Percentiles rank a stretch among this genome's conserved stretches.
phyloP scores from a whole-genome alignment of 2,797 vertebrate species.

The Potorous gilbertii region DNA sequence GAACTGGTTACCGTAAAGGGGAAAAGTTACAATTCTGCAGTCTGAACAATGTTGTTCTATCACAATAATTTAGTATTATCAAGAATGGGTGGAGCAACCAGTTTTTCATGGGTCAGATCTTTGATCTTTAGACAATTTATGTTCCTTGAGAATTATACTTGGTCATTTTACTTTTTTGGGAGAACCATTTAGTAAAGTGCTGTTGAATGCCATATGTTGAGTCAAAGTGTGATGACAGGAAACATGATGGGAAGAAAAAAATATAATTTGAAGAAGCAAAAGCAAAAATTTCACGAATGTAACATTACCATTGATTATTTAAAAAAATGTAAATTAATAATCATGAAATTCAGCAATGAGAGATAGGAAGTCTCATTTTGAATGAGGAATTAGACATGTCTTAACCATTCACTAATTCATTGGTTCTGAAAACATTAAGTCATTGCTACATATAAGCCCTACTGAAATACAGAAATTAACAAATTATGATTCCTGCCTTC shows the following conservation, averaged over 20 bases:
- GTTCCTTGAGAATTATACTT: background rate
- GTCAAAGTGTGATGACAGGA: background rate
- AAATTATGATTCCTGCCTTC: background rate
- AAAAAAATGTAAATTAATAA: background rate
- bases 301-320: background rate
- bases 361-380: background rate
- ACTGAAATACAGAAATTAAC: background rate
- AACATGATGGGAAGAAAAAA: too few species aligned
- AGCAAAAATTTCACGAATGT: background rate
- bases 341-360: background rate
- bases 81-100: background rate
- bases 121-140: background rate
- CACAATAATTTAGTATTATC: background rate
- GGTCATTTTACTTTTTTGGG: background rate
- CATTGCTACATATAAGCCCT: background rate
- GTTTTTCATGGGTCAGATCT: background rate
- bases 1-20: background rate
- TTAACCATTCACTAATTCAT: background rate
- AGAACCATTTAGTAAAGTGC: background rate
- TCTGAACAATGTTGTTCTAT: background rate
- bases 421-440: background rate
- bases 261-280: fast-evolving
- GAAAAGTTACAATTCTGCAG: too few species aligned
- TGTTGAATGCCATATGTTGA: background rate
- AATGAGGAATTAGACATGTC: background rate